Conservation (phyloP, 1,140 invertebrate species). For the Sweltsa coloradensis region DNA sequence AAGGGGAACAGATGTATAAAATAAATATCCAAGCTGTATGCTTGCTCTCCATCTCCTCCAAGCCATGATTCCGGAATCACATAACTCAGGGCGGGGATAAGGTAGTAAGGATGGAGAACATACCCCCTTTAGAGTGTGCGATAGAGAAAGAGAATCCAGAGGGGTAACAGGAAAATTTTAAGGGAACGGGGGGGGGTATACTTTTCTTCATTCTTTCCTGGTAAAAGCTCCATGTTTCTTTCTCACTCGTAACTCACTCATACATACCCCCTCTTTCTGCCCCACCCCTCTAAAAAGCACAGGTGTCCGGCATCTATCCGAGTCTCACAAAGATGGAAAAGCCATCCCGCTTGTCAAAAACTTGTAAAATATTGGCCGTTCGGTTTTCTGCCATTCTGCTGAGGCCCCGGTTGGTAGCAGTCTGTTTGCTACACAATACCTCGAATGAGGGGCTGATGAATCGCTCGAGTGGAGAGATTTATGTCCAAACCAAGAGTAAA, state of each 20-base stretch:
- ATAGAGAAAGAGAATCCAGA: neutral
- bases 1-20: slow-evolving; percentile 37
- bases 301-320: slow-evolving; percentile 16
- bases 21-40: slow-evolving; percentile 30
- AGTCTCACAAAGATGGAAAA: slow-evolving; percentile 18
- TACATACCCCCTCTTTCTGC: slow-evolving; percentile 19
- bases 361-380: slow-evolving; percentile 22
- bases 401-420: slow-evolving; percentile 1
- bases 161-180: too few relatives aligned
- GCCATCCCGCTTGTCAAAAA: slow-evolving; percentile 23
- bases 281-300: slow-evolving; percentile 21
- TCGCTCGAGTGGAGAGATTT: slow-evolving; percentile 15
- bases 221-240: slow-evolving; percentile 9
- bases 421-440: slow-evolving; percentile 11
- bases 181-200: too few relatives aligned
- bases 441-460: slow-evolving; percentile 11
- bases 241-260: slow-evolving; percentile 19
- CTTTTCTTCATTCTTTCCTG: slow-evolving; percentile 8
- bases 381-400: slow-evolving; percentile 35
- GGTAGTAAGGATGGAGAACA: neutral
- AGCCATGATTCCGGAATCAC: slow-evolving; percentile 35
- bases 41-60: slow-evolving; percentile 22
- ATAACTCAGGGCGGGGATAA: slow-evolving; percentile 27
- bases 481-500: slow-evolving; percentile 11
- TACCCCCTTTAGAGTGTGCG: too few relatives aligned